These are phyloP conservation scores for Neodiprion pinetum DNA, from an alignment of 1,140 invertebrate species.

Conservation along the genomic window DNA sequence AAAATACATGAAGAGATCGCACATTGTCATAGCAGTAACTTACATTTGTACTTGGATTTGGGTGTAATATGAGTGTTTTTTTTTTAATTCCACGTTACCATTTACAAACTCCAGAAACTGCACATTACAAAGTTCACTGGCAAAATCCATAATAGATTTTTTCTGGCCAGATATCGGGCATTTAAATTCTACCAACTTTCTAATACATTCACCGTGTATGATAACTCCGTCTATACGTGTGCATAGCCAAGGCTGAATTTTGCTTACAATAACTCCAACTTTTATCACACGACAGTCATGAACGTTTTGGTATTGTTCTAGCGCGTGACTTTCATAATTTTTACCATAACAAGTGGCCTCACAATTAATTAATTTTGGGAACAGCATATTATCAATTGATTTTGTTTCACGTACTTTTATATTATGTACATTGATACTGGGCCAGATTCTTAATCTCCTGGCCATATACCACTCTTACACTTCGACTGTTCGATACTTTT, in stretches of 20 bases:
- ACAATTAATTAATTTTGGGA: slow-evolving; percentile 16
- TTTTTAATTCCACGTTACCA: slow-evolving; percentile 26
- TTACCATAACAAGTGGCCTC: slow-evolving; percentile 22
- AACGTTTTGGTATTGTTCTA: slow-evolving; percentile 19
- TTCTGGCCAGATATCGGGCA: slow-evolving; percentile 32
- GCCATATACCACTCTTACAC: slow-evolving; percentile 25
- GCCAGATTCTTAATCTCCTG: slow-evolving; percentile 26
- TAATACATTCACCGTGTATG: slow-evolving; percentile 24
- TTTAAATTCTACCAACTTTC: slow-evolving; percentile 36
- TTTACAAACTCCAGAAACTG: slow-evolving; percentile 28
- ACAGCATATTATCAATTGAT: slow-evolving; percentile 26
- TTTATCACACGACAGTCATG: slow-evolving; percentile 21
- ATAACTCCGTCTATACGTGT: slow-evolving; percentile 34
- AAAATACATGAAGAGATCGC: slow-evolving; percentile 32
- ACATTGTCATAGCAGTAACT: slow-evolving; percentile 24
- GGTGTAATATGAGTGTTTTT: slow-evolving; percentile 29
- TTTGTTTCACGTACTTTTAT: slow-evolving; percentile 31
- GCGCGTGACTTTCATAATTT: slow-evolving; percentile 17
- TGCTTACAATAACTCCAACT: slow-evolving; percentile 27
- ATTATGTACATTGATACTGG: slow-evolving; percentile 32
- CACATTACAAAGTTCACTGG: slow-evolving; percentile 27
- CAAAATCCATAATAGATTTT: slow-evolving; percentile 29
- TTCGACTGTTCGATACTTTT: slow-evolving; percentile 29
- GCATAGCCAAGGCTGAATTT: slow-evolving; percentile 32
- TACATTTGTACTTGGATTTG: slow-evolving; percentile 35